These are phyloP conservation scores for Pluvianellus socialis DNA, from an alignment of 2,113 vertebrate genomes.

Conservation along the genomic window DNA sequence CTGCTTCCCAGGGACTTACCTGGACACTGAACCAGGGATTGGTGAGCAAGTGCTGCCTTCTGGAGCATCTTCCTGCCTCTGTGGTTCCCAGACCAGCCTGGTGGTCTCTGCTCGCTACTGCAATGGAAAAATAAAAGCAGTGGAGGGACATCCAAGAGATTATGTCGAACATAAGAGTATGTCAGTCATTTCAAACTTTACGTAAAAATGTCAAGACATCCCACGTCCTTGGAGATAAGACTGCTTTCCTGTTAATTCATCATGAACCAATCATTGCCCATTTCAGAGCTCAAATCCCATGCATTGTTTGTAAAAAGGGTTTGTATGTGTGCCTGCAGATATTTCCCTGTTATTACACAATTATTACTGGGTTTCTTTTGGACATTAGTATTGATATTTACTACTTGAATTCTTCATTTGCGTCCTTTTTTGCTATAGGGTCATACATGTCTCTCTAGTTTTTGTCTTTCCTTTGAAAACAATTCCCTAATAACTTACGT, in stretches of 20 bases:
- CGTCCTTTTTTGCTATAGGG: neutral
- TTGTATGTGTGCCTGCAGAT: neutral
- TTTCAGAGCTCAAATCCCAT: neutral
- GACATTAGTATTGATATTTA: neutral
- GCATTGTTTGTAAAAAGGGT: neutral
- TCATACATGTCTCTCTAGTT: neutral
- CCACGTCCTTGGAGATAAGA: neutral
- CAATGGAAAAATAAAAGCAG: neutral
- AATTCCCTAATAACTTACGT: neutral
- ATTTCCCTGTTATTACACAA: neutral
- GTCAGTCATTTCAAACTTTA: neutral
- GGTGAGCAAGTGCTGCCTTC: neutral
- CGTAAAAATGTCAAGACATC: neutral
- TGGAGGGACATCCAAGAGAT: neutral
- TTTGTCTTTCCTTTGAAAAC: neutral
- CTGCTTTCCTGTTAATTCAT: neutral
- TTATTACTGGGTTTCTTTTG: neutral
- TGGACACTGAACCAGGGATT: neutral
- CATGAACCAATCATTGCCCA: neutral
- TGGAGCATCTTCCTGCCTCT: neutral
- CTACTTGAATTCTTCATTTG: neutral
- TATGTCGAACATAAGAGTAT: neutral
- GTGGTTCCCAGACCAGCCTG: neutral
- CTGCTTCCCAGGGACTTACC: neutral
- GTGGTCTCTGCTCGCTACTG: neutral